Evolutionary conservation across 1,140 invertebrate species (phyloP), one percentile per base, ranked within the genome.

Genomic region (Hestina assimilis): DNA sequence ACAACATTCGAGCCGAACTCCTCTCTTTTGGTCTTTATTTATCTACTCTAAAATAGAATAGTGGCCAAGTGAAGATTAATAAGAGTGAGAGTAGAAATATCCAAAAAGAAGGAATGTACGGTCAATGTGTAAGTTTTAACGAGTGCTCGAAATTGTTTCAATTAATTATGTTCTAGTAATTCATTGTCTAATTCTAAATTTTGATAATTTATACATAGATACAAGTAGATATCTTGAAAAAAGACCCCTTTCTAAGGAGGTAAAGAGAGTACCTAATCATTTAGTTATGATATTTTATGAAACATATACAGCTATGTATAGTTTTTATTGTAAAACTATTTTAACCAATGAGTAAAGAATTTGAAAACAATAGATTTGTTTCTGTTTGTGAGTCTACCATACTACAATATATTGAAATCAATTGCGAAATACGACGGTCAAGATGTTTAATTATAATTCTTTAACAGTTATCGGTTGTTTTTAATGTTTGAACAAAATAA

Each of bases 121-220:
- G 81, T 75, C 78, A 85, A 83, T 86, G 84, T 87, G 84, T 87
- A 78, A 85, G 78, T 79, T 84, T 87, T 87, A 87, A 87, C 84
- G 76, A 87, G 84, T 87, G 84, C 84, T 84, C 70, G 69, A 83
- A 83, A 83, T 82, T 84, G 78, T 74, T 83, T 75, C 82, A 83
- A 87, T 79, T 80, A 75, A 79, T 87, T 87, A 87, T 79, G 79
- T 71, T 79, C 84, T 87, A 87, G 78, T 85, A 85, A 87, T 85
- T 87, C 82, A 72, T 83, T 84, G 56, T 78, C 75, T 84, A 85
- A 83, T 67, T 75, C 82, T 87, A 87, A 79, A 72, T 72, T 79
- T 83, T 75, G 79, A 87, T 83, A 83, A 80, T 73, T 82, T 83
- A 78, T 75, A 82, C 72, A 82, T 76, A 81, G 66, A 75, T 83